phyloP scores from a whole-genome alignment of 2,113 vertebrate species.

The Halcyon senegalensis region DNA sequence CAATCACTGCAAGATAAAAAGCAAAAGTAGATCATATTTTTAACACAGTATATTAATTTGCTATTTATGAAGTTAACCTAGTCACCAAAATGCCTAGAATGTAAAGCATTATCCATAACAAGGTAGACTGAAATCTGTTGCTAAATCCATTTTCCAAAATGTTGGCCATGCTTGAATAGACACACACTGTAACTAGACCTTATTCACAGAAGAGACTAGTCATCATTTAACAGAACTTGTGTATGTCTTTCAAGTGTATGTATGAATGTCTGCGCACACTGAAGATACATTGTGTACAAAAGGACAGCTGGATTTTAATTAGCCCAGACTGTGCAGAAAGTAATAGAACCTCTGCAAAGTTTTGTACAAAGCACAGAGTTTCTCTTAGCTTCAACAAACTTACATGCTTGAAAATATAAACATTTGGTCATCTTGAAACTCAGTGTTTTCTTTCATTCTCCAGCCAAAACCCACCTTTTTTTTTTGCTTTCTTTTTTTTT shows the following conservation, averaged over 20 bases:
- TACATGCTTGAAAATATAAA: not conserved
- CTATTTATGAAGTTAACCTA: not conserved
- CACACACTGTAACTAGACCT: not conserved
- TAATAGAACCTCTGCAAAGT: not conserved
- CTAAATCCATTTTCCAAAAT: not conserved
- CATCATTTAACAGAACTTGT: not conserved
- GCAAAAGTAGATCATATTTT: not conserved
- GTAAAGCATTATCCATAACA: not conserved
- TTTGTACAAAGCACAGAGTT: not conserved
- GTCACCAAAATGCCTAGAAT: not conserved
- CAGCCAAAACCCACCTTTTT: not conserved
- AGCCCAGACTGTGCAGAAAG: not conserved
- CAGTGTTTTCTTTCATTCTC: not conserved
- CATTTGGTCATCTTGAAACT: not conserved
- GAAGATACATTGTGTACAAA: not conserved
- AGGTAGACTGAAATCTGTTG: not conserved
- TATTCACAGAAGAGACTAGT: not conserved
- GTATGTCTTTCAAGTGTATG: not conserved
- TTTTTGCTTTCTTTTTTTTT: not conserved
- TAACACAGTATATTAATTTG: not conserved
- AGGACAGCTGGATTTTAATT: not conserved
- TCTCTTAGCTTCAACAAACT: not conserved
- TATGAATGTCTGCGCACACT: not conserved
- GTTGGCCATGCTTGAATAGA: not conserved
- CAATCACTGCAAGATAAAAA: slow-evolving; percentile 19